Conservation (phyloP, 2,797 vertebrate genomes). For the Poeciliopsis gracilis region DNA sequence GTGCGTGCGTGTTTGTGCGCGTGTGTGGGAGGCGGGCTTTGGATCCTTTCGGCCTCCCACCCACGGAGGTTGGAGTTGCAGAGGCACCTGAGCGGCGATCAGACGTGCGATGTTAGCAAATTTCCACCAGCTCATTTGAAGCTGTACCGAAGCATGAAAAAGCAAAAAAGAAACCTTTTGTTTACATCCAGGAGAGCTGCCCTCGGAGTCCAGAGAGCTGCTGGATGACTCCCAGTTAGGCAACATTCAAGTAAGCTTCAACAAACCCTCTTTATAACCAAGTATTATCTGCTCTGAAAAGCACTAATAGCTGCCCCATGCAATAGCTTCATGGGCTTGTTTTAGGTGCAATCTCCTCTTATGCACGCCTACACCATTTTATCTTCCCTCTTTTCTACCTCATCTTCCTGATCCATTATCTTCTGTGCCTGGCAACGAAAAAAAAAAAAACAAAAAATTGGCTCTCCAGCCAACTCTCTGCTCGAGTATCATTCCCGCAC, state of each 20-base stretch:
- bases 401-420: constrained; percentile 59
- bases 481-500: constrained; percentile 54
- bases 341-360: constrained; percentile 56
- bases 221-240: constrained; percentile 15
- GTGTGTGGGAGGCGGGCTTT: constrained; percentile 58
- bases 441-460: not conserved
- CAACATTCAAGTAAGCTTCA: constrained; percentile 42
- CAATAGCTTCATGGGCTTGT: constrained; percentile 40
- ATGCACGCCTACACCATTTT: constrained; percentile 43
- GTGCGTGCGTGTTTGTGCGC: constrained; percentile 22
- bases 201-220: constrained; percentile 32
- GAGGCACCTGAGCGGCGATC: constrained; percentile 69
- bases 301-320: constrained; percentile 43
- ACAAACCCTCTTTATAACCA: constrained; percentile 31
- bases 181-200: constrained; percentile 6
- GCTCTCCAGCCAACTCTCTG: constrained; percentile 52
- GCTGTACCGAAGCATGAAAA: constrained; percentile 34
- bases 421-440: constrained; percentile 39
- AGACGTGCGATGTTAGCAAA: constrained; percentile 64
- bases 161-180: constrained; percentile 22
- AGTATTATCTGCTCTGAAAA: constrained; percentile 19
- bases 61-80: constrained; percentile 64
- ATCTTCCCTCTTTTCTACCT: constrained; percentile 45
- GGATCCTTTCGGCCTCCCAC: constrained; percentile 57
- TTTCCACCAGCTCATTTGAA: constrained; percentile 59